Evolutionary conservation across 2,888 invertebrate species (phyloP).

Genomic region (Hypomecis punctinalis): DNA sequence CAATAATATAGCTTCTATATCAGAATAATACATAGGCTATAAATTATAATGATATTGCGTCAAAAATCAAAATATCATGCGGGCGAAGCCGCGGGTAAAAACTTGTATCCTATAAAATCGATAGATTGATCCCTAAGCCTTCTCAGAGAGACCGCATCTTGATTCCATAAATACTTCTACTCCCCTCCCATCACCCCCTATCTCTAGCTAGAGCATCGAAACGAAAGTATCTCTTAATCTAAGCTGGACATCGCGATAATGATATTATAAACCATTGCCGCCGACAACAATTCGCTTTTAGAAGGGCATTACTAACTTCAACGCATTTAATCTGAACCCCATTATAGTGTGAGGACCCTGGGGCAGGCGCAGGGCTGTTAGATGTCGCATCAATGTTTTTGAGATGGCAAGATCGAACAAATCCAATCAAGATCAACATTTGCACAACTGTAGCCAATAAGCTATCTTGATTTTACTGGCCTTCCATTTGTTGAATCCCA

Average conservation of each 20-base stretch:
- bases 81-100: too few species aligned
- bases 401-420: conserved; percentile 51
- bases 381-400: conserved; percentile 48
- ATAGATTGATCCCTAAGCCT: conserved; percentile 57
- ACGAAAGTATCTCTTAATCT: conserved; percentile 76
- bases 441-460: conserved; percentile 25
- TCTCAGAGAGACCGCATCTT: conserved; percentile 64
- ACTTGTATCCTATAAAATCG: conserved; percentile 77
- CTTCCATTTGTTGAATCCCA: conserved; percentile 8
- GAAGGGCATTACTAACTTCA: conserved; percentile 74
- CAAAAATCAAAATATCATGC: too few species aligned
- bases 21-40: too few species aligned
- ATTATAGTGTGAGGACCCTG: conserved; percentile 62
- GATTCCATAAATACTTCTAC: conserved; percentile 67
- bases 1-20: too few species aligned
- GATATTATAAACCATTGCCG: conserved; percentile 76
- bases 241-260: conserved; percentile 75
- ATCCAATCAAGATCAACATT: conserved; percentile 47
- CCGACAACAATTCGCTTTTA: conserved; percentile 79
- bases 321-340: conserved; percentile 75
- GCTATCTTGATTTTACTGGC: conserved; percentile 29
- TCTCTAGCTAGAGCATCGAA: conserved; percentile 48
- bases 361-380: conserved; percentile 50
- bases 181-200: conserved; percentile 47
- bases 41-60: too few species aligned